phyloP scores from a whole-genome alignment of 2,888 invertebrate genomes.

The Perizoma affinitatum region DNA sequence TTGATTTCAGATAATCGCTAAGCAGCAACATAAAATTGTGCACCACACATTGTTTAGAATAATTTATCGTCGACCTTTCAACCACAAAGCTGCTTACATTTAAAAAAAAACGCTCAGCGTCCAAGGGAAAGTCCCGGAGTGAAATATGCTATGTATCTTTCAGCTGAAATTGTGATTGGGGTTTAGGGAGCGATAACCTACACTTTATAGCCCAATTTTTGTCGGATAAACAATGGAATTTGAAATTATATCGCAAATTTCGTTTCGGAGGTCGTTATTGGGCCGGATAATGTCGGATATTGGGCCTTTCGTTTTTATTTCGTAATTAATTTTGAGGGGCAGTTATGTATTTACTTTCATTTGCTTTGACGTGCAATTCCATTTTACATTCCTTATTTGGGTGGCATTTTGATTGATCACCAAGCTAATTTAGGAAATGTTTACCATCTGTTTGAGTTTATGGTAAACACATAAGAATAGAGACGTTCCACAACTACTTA shows the following conservation, averaged over 20 bases:
- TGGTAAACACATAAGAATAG: not conserved
- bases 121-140: slow-evolving; percentile 48
- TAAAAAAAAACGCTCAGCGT: slow-evolving; percentile 41
- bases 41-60: slow-evolving; percentile 51
- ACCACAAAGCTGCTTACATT: slow-evolving; percentile 60
- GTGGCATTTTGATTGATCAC: slow-evolving; percentile 12
- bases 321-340: slow-evolving; percentile 38
- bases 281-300: slow-evolving; percentile 38
- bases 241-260: slow-evolving; percentile 65
- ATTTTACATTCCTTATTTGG: slow-evolving; percentile 2
- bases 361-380: slow-evolving; percentile 18
- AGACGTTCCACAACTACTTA: not conserved
- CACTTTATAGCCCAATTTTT: slow-evolving; percentile 78
- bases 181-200: slow-evolving; percentile 75
- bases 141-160: slow-evolving; percentile 74
- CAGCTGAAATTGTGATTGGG: slow-evolving; percentile 75
- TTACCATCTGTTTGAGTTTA: too few relatives aligned
- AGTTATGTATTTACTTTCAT: slow-evolving; percentile 33
- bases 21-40: slow-evolving; percentile 46
- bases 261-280: slow-evolving; percentile 40
- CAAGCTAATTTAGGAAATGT: too few relatives aligned
- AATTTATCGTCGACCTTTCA: slow-evolving; percentile 70
- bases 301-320: slow-evolving; percentile 41
- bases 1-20: slow-evolving; percentile 11
- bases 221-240: slow-evolving; percentile 75